Base-by-base conservation (phyloP, 30 jellyfish, hydroid and myxozoan genomes). In the Hydractinia symbiolongicarpus region DNA sequence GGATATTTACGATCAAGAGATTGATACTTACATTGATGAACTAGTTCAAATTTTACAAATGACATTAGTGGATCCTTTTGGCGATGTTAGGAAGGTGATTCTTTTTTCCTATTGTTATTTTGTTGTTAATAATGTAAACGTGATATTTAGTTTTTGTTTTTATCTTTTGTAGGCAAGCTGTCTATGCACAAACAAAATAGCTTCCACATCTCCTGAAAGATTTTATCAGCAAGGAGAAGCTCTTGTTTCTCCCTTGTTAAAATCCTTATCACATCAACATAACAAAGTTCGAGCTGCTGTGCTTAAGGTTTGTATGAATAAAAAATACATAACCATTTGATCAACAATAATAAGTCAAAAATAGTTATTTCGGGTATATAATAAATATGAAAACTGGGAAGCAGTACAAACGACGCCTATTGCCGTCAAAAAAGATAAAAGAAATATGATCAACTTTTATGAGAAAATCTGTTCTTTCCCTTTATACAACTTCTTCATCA, bases 251-350 rank as follows among this genome's bases (percentile, higher is more conserved):
- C 95, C 97, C 9, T 71, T 90, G 77, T 50, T 84, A 53, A 79
- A 68, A 62, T 84, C 95, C 16, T 72, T 90, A 64, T 84, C 95
- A 58, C 97, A 90, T 73, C 97, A 90, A 62, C 97, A 90, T 54
- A 86, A 90, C 79, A 90, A 90, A 90, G 97, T 90, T 16, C 44
- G 97, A 77, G 54, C 87, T 11, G 88, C 84, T 15, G 81, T 79
- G 16, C 70, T 90, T 19, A 73, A 82, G 91, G 97, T 90, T 70
- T 6, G 81, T 50, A 3, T 14, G 11, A 13, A 13, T 58, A 58
- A 58, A 13, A 16, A 11, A 0, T 1, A 58, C 17, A 11, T 58
- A 11, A 58, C 17, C 44, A 0, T 30, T 30, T 30, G 44, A 2
- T 30, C 44, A 30, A 30, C 44, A 30, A 30, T 30, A 30, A n/a